Percentiles rank a stretch among this genome's conserved stretches.
These are phyloP conservation scores for Drosophila anomalipes DNA, from an alignment of 2,888 invertebrate genomes.

Conservation along the genomic window DNA sequence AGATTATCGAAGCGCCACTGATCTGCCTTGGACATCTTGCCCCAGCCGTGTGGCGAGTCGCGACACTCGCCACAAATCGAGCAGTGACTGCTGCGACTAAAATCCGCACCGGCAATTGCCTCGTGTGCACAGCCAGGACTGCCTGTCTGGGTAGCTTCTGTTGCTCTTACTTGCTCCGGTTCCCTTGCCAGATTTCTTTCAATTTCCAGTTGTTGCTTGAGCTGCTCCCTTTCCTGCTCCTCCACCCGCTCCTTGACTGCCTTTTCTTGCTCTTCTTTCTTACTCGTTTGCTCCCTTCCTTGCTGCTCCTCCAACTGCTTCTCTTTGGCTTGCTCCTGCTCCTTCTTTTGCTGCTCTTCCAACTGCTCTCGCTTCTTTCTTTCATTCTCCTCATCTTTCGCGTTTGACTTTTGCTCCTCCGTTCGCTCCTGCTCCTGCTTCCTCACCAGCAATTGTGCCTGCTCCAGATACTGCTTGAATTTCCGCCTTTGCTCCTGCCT, in stretches of 20 bases:
- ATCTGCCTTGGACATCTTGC: constrained; percentile 69
- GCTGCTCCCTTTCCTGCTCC: not conserved
- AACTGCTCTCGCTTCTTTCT: not conserved
- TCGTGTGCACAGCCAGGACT: constrained; percentile 17
- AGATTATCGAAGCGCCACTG: constrained; percentile 74
- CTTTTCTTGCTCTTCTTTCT: not conserved
- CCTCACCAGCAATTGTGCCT: not conserved
- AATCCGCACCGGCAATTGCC: constrained; percentile 6
- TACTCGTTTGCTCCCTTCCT: not conserved
- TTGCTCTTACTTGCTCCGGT: not conserved
- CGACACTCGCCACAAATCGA: constrained; percentile 63
- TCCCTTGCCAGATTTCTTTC: not conserved
- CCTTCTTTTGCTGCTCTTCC: too few relatives aligned
- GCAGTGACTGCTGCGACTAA: constrained; percentile 47
- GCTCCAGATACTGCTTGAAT: constrained; percentile 6
- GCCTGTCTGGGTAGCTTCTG: not conserved
- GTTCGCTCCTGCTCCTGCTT: constrained; percentile 4
- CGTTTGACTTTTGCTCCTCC: constrained; percentile 2
- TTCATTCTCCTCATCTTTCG: not conserved
- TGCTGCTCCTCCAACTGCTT: not conserved
- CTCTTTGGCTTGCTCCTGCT: not conserved
- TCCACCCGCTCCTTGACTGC: not conserved
- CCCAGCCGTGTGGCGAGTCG: constrained; percentile 65
- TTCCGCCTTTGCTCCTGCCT: not conserved
- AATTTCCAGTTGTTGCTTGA: not conserved